Conservation (phyloP, 1,140 invertebrate species). For the Phortica variegata region DNA sequence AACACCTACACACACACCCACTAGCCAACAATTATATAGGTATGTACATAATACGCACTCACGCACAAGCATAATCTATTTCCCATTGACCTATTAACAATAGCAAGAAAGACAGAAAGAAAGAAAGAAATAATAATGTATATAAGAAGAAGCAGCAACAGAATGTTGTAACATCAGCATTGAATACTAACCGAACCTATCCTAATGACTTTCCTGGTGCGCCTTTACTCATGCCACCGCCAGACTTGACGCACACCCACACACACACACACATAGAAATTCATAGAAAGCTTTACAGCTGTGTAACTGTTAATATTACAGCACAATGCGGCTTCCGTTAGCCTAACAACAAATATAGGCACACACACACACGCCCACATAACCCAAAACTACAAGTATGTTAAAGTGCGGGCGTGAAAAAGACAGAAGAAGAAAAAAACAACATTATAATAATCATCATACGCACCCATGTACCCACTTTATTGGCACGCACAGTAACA, state of each 20-base stretch:
- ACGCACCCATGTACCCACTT: constrained; percentile 1
- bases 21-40: no score
- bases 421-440: no score
- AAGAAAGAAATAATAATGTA: constrained; percentile 7
- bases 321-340: no score
- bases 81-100: constrained; percentile 49
- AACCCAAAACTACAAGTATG: not conserved
- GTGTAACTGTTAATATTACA: no score
- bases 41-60: constrained; percentile 2
- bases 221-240: no score
- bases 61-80: constrained; percentile 37
- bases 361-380: constrained; percentile 6
- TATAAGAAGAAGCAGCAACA: not conserved
- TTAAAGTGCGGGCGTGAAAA: no score
- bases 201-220: constrained; percentile 37
- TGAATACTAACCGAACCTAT: constrained; percentile 35
- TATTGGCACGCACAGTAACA: constrained; percentile 18
- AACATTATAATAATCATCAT: constrained; percentile 31
- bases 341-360: not conserved
- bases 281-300: no score
- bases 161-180: not conserved
- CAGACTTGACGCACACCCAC: no score
- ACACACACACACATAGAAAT: not conserved
- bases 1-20: not conserved
- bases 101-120: constrained; percentile 3